Base-by-base conservation (phyloP, 1,140 invertebrate species). In the Propsilocerus akamusi region DNA sequence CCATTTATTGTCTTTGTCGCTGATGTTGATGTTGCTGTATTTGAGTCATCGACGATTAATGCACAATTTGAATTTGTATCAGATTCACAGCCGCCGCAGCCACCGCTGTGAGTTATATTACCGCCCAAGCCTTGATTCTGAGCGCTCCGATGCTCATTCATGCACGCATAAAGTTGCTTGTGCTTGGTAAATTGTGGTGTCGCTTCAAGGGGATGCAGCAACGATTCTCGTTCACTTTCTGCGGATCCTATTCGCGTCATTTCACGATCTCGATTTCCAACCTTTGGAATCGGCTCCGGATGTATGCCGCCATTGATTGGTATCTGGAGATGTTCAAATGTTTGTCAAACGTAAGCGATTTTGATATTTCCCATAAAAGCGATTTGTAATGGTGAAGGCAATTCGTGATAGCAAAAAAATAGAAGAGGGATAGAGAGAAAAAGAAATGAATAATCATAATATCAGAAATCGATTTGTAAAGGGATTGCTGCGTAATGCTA, bases 21-120 rank as follows among this genome's bases (percentile, higher is more conserved):
- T 25, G 66, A 64, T 50, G 63, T 68, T 55, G 70, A 72, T 52
- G 59, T 56, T 50, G 62, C 58, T 51, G 63, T 58, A 52, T 55
- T 28, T 10, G 64, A 65, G 23, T 72, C 71, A 48, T 68, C 68
- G 7, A 74, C 64, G 22, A 77, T 70, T 28, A 79, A 59, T 6
- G 74, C 76, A 57, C 74, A 76, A 52, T 77, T 73, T 50, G 72
- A 75, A 56, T 77, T 76, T n/a, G 76, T 76, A 57, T 79, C 71
- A 55, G 73, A 75, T 55, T 77, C 75, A 55, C 74, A 68, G 53
- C 76, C 69, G 53, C 68, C 53, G 58, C 55, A 47, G 59, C 56
- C 7, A 62, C 61, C 1, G 64, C 61, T 24, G 62, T 67, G 74
- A 72, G 34, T 72, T 68, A 48, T 70, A 59, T 50, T 64, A 69